Evolutionary conservation across 2,797 vertebrate species (phyloP), one percentile per base, ranked within the genome.

Genomic region (Melopsittacus undulatus): DNA sequence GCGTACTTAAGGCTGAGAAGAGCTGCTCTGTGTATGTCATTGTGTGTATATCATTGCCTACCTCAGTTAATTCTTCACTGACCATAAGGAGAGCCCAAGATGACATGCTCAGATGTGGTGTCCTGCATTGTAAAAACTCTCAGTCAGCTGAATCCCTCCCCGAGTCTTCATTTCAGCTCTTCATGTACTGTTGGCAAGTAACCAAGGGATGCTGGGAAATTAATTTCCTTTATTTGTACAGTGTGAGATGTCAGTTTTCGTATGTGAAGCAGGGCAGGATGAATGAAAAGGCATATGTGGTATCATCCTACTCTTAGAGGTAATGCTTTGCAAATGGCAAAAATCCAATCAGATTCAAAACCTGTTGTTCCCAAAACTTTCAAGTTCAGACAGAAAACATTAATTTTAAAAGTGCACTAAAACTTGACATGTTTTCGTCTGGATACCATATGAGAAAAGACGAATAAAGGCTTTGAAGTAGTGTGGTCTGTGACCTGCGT

Each of bases 381-480:
- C 45, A 54, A 83, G 23, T 76, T 92, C 59, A 9, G 2, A 82
- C 79, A 91, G 57, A 54, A 72, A 27, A 42, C 32, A 78, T 84
- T 72, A 67, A 74, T 91, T 89, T 54, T 19, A 59, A 78, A 86
- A 83, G 54, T 34, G 18, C 40, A 68, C 13, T 94, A 91, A 78
- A 86, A 66, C 51, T 52, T 88, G 62, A 48, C 40, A 11, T 83
- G 26, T 81, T 93, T 92, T 91, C 43, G 45, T 69, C 69, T 93
- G 91, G 30, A 72, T 66, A 62, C 76, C 7, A 3, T 69, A 83
- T 86, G 59, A 92, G 46, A 67, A 77, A 87, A 72, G 34, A 90
- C 20, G 2, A 83, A 22, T 6, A 75, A 54, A 90, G 38, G 7
- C 89, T 96, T 96, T 96, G 82, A 94, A 95, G 84, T 59, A 49